Evolutionary conservation across 35 echinoderm and acorn worm species (phyloP), one percentile per base, ranked within the genome.

Genomic region (Diadema setosum): DNA sequence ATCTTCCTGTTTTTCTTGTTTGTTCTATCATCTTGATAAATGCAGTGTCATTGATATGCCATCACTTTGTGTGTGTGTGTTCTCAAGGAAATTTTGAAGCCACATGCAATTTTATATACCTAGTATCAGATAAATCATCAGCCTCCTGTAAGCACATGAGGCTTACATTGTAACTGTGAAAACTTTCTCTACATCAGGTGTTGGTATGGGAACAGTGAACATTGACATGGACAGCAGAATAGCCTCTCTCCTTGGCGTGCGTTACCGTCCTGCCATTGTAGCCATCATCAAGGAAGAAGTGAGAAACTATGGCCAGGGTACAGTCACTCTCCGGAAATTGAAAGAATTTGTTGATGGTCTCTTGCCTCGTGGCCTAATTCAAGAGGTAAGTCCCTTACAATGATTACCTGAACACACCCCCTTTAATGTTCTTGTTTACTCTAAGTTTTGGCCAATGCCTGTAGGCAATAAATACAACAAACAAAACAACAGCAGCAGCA

Each of bases 161-260:
- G n/a, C n/a, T n/a, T n/a, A n/a, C n/a, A n/a, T n/a, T n/a, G n/a
- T n/a, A n/a, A n/a, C n/a, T n/a, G n/a, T n/a, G n/a, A n/a, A n/a
- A n/a, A n/a, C n/a, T n/a, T n/a, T n/a, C n/a, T 73, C 2, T 24
- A 30, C 27, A 50, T 16, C 21, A 90, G 88, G 88, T 20, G 29
- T 90, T 15, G 88, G 88, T 16, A 70, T 90, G 80, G 88, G 88
- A 23, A 84, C 80, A 6, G 80, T 90, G 27, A 52, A 90, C 81
- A 81, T 61, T 36, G 88, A 90, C 55, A 83, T 50, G 36, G 81
- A 82, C 41, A 27, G 80, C 12, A 45, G 40, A n/a, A 41, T 90
- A 60, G 12, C 81, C 16, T 52, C 55, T 35, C 55, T 65, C 23
- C 35, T 90, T 17, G 88, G 88, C n/a, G 65, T 82, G 2, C 61